Base-by-base conservation (phyloP, 2,797 vertebrate genomes). In the Sebastolobus alascanus region DNA sequence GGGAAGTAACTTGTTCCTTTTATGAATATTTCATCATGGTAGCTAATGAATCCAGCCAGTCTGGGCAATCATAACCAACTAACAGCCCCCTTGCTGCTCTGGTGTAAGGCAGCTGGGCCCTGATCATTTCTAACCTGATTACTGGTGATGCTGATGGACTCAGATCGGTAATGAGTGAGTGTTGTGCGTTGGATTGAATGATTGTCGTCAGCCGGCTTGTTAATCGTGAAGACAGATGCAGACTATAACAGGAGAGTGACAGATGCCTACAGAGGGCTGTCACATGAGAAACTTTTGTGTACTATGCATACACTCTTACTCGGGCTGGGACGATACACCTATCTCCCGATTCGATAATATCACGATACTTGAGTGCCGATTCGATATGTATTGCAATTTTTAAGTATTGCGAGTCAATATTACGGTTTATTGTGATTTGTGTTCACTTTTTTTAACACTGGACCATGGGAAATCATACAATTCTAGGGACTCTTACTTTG, bases 21-120 rank as follows among this genome's bases (percentile, higher is more conserved):
- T 90, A 93, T 96, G 71, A 94, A 96, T 95, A 94, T 95, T 96
- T 96, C 43, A 94, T 93, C 72, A 80, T 33, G 55, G 80, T 73
- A 40, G 82, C 85, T 92, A 92, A 93, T 94, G 88, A 94, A 92
- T 92, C 88, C 86, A 80, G 86, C 75, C 82, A 73, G 77, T 88
- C 59, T 20, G 52, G 35, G 77, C 85, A 81, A 79, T 93, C 89
- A 92, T 92, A 92, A 94, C 90, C 90, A 91, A 71, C 87, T 89
- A 91, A 93, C 64, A 63, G 80, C 81, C 82, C 89, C 89, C 80
- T 85, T 67, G 87, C 73, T 87, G 83, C 82, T 71, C 43, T 64
- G 67, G 68, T 79, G 77, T 77, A 60, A 83, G 65, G 61, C 88
- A 81, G 69, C 77, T 50, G 75, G 61, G 65, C 78, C 50, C 58